phyloP scores from a whole-genome alignment of 2,797 vertebrate species.

The Kryptolebias ocellatus region DNA sequence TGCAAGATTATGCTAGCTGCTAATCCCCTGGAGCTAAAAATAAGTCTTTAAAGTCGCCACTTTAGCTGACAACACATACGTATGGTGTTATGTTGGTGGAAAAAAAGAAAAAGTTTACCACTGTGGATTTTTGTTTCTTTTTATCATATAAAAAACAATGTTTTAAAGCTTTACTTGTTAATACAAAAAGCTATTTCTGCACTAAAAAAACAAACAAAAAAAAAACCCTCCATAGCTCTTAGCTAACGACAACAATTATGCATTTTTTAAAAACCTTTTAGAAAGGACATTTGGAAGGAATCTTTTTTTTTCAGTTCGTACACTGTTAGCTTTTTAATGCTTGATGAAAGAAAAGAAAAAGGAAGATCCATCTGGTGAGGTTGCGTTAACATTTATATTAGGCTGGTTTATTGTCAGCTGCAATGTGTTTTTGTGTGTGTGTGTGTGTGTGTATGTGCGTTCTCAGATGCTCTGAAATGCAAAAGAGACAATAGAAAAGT shows the following conservation, averaged over 20 bases:
- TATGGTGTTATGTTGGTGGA: background rate
- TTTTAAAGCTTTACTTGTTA: background rate
- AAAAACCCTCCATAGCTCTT: background rate
- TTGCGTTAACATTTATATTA: conserved; percentile 27
- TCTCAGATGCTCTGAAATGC: conserved; percentile 34
- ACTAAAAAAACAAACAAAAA: background rate
- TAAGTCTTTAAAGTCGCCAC: background rate
- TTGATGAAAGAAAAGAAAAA: conserved; percentile 41
- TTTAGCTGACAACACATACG: background rate
- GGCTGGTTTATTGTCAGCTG: too few species aligned
- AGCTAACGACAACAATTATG: background rate
- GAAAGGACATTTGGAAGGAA: conserved; percentile 6
- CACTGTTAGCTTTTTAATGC: conserved; percentile 25
- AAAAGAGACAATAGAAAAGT: conserved; percentile 25
- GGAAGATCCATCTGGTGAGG: conserved; percentile 35
- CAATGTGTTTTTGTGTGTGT: background rate
- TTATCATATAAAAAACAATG: background rate
- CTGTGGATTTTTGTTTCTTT: background rate
- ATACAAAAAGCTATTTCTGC: background rate
- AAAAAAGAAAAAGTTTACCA: background rate
- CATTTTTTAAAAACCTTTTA: conserved; percentile 8
- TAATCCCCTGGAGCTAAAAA: background rate
- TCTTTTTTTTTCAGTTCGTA: conserved; percentile 21
- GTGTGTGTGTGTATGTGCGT: conserved; percentile 3
- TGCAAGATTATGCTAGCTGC: background rate